Percentiles rank a stretch among this genome's conserved stretches.
Evolutionary conservation across 2,797 vertebrate species (phyloP).

Genomic region (Lithobates sylvaticus): DNA sequence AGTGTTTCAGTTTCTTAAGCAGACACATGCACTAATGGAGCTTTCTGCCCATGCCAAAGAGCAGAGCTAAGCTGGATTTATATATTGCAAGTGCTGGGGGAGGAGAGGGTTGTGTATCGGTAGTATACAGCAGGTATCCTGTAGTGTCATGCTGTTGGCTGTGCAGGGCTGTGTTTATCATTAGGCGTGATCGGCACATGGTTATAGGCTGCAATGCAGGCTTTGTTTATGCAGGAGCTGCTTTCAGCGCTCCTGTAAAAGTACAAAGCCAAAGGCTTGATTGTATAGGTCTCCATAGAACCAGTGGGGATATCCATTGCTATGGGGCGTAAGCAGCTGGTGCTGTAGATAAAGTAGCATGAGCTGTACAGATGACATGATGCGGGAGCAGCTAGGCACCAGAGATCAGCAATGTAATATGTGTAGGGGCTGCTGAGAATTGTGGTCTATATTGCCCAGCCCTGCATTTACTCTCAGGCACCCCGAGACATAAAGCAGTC

Average conservation of each 20-base stretch:
- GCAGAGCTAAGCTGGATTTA: conserved; percentile 51
- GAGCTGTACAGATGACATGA: no score
- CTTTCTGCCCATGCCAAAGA: conserved; percentile 32
- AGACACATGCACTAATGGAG: conserved; percentile 49
- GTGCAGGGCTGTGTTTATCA: background rate
- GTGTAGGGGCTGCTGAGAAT: no score
- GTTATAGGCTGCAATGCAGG: background rate
- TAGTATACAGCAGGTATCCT: background rate
- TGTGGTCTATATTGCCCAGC: no score
- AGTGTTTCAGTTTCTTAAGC: conserved; percentile 34
- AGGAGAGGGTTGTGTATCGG: conserved; percentile 6
- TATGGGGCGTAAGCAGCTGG: no score
- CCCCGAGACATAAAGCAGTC: no score
- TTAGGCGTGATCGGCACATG: no score
- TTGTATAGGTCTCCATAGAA: no score
- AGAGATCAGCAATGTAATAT: no score
- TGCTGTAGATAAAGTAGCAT: no score
- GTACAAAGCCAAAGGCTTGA: background rate
- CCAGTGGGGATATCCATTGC: no score
- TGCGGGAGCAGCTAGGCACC: no score
- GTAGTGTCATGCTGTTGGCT: background rate
- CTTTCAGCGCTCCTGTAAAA: background rate
- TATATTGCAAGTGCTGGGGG: conserved; percentile 16
- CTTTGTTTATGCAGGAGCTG: background rate
- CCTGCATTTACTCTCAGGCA: no score